Base-by-base conservation (phyloP, 2,888 invertebrate genomes). In the Meloe dianella region DNA sequence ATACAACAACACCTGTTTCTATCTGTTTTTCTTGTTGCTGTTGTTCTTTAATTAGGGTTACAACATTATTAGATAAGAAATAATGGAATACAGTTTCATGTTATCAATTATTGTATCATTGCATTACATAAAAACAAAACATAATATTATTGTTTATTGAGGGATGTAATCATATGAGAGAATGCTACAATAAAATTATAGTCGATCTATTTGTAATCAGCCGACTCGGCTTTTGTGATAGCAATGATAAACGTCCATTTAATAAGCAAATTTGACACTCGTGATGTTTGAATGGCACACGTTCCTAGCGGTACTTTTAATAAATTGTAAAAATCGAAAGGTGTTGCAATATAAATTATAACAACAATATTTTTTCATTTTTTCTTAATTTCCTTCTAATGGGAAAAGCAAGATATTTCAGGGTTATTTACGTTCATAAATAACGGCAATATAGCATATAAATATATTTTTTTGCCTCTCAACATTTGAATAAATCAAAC, bases 371-470 rank as follows among this genome's bases (percentile, higher is more conserved):
- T 32, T 51, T 51, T 1, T 51, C 10, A 22, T 22, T 51, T 10
- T 51, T 51, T 24, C 1, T n/a, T 12, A 51, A 51, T 51, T 51
- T 51, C 22, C 51, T 22, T 47, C 47, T 1, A 51, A 10, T 22
- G n/a, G 32, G 64, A 64, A 64, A 67, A 58, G 57, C 61, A 35
- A 67, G 64, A 64, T 61, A 67, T 67, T 64, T 67, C 67, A 67
- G 61, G 67, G 67, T 67, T 64, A 54, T 51, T 51, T 22, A 22
- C 22, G 22, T 51, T 12, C 51, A 51, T 17, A 17, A 12, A 17
- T 51, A 51, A 51, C 2, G 12, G 24, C 24, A 22, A 51, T 51
- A 51, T 12, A 24, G 51, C 51, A 51, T 47, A 17, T 30, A 8
- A 1, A 17, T 41, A 2, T 12, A 51, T 51, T 22, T 12, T 10